phyloP scores from a whole-genome alignment of 2,113 vertebrate species.

The Crypturellus undulatus region DNA sequence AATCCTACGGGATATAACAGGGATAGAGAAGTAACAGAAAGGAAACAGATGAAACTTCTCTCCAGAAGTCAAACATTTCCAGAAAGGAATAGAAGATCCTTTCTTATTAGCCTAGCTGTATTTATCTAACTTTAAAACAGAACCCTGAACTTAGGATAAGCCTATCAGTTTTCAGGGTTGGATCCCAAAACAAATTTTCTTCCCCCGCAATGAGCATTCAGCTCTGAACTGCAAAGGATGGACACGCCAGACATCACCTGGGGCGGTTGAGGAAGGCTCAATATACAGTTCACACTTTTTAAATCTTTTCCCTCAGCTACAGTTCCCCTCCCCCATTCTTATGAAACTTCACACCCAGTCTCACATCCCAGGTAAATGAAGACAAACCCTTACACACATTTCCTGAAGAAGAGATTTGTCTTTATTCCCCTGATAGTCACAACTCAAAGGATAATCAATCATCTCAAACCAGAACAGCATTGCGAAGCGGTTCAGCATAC shows the following conservation, averaged over 20 bases:
- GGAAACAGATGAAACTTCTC: neutral
- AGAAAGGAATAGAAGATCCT: neutral
- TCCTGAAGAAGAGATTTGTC: neutral
- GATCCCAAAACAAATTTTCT: neutral
- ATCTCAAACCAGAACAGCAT: neutral
- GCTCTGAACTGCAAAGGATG: neutral
- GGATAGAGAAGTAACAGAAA: neutral
- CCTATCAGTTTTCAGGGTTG: neutral
- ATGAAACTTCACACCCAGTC: neutral
- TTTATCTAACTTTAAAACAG: neutral
- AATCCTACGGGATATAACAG: neutral
- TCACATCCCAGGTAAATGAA: neutral
- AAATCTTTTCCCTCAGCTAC: neutral
- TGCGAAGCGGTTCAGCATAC: neutral
- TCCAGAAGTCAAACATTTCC: neutral
- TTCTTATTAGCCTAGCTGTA: neutral
- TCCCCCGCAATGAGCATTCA: no score
- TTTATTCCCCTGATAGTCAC: neutral
- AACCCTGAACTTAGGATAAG: neutral
- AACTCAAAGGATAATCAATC: neutral
- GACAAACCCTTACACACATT: neutral
- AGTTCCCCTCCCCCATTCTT: neutral
- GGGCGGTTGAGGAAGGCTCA: accelerated
- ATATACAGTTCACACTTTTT: neutral
- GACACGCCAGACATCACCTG: neutral